phyloP scores from a whole-genome alignment of 2,113 vertebrate species.

The Psilopogon haemacephalus region DNA sequence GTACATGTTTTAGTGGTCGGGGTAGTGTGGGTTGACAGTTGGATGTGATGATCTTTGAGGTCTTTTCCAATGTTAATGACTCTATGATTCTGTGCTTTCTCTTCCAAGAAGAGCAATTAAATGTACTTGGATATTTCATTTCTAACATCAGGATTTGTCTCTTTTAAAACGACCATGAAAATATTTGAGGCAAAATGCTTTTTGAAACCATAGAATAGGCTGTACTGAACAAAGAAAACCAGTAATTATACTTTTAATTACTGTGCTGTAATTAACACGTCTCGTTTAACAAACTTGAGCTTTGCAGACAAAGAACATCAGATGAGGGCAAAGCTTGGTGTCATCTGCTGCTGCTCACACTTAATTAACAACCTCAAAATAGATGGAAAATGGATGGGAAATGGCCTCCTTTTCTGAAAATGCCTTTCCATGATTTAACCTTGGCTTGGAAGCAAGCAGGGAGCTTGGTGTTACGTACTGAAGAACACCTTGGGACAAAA shows the following conservation, averaged over 20 bases:
- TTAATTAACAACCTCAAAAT: not conserved
- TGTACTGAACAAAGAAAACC: not conserved
- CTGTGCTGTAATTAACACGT: not conserved
- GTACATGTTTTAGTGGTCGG: too few species aligned
- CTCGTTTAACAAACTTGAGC: not conserved
- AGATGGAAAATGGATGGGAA: not conserved
- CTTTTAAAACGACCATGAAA: not conserved
- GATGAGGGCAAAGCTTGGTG: not conserved
- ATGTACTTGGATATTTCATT: not conserved
- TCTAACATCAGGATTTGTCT: not conserved
- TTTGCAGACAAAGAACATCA: not conserved
- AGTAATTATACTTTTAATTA: slow-evolving; percentile 49
- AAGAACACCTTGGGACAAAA: not conserved
- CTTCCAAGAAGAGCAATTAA: not conserved
- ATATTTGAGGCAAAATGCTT: not conserved
- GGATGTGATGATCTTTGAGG: too few species aligned
- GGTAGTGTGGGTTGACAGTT: too few species aligned
- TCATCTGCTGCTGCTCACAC: not conserved
- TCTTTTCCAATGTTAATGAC: too few species aligned
- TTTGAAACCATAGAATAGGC: not conserved
- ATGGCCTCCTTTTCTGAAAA: not conserved
- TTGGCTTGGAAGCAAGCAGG: not conserved
- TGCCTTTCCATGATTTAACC: not conserved
- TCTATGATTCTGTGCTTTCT: not conserved
- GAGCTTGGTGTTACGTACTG: not conserved